Percentiles rank a stretch among this genome's conserved stretches.
These are phyloP conservation scores for Plotosus lineatus DNA, from an alignment of 2,113 vertebrate species.

Conservation along the genomic window DNA sequence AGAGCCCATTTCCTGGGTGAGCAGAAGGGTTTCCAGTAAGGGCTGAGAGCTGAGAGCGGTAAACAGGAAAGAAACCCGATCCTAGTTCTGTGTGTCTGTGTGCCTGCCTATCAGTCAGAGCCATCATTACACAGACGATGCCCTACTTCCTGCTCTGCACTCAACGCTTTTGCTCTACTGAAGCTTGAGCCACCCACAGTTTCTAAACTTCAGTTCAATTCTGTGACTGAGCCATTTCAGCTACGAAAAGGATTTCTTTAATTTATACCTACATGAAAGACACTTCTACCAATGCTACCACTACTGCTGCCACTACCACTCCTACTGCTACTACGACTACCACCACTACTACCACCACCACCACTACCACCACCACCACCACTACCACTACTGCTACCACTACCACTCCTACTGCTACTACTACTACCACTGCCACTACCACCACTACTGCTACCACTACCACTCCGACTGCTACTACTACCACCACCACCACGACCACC, in stretches of 20 bases:
- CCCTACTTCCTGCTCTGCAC: slow-evolving; percentile 48
- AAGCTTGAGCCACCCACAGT: background rate
- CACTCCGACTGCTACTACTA: background rate
- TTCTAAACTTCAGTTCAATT: background rate
- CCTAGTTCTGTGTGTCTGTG: slow-evolving; percentile 58
- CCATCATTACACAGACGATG: slow-evolving; percentile 70
- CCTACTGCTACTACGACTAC: background rate
- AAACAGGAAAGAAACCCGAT: slow-evolving; percentile 83
- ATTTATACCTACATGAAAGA: slow-evolving; percentile 14
- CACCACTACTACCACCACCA: background rate
- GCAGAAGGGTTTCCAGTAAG: slow-evolving; percentile 78
- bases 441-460: no score
- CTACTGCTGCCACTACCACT: no score
- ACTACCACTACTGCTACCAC: background rate
- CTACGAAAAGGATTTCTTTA: slow-evolving; percentile 17
- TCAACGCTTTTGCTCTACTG: background rate
- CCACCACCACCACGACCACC: no score
- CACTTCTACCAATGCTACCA: background rate
- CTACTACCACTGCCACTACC: no score
- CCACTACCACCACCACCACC: background rate
- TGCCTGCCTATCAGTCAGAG: slow-evolving; percentile 65
- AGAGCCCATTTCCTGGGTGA: slow-evolving; percentile 77
- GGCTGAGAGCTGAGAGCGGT: slow-evolving; percentile 69
- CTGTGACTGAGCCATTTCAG: background rate
- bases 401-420: slow-evolving; percentile 1